Percentiles rank a stretch among this genome's conserved stretches.
phyloP scores from a whole-genome alignment of 2,113 vertebrate species.

The Excalfactoria chinensis region DNA sequence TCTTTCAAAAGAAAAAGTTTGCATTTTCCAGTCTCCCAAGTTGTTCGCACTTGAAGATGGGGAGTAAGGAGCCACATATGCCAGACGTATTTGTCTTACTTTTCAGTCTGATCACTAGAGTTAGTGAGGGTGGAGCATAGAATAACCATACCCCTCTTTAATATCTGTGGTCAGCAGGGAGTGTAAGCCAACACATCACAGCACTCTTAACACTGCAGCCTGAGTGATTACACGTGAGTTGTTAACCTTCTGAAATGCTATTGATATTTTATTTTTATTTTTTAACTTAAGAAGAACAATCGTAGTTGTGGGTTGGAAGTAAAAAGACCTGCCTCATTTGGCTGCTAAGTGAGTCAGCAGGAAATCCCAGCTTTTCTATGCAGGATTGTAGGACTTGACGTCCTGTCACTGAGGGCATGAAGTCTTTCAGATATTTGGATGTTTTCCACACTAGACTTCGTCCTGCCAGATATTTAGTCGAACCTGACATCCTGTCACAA shows the following conservation, averaged over 20 bases:
- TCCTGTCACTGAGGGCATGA: constrained; percentile 44
- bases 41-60: background rate
- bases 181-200: background rate
- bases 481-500: constrained; percentile 71
- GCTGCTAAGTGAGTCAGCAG: constrained; percentile 21
- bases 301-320: background rate
- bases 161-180: constrained; percentile 38
- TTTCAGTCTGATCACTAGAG: background rate
- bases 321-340: constrained; percentile 11
- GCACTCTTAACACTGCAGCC: fast-evolving
- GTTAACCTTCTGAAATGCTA: constrained; percentile 1
- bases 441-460: constrained; percentile 56
- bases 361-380: background rate
- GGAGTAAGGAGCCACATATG: background rate
- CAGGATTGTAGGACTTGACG: constrained; percentile 44
- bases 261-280: background rate
- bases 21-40: background rate
- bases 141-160: background rate
- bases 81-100: fast-evolving
- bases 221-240: background rate
- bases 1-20: background rate
- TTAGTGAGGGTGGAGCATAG: background rate
- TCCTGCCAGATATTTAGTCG: constrained; percentile 65
- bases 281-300: background rate
- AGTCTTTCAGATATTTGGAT: constrained; percentile 64